Evolutionary conservation across 2,113 vertebrate genomes (phyloP).

Genomic region (Cepphus grylle): DNA sequence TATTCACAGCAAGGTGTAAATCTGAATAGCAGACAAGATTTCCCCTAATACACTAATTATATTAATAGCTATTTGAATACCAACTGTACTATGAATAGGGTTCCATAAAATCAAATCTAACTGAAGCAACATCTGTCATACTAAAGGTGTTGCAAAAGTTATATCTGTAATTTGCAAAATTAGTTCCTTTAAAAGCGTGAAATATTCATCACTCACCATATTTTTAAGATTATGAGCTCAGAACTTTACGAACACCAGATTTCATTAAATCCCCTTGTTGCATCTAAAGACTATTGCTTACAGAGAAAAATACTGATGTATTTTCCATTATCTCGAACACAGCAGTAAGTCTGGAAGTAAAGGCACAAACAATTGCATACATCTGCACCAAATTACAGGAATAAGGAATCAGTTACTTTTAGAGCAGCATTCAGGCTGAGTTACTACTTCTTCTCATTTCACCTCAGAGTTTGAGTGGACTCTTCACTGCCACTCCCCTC

Average conservation of each 20-base stretch:
- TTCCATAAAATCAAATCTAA: not conserved
- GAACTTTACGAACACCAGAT: not conserved
- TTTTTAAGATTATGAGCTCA: not conserved
- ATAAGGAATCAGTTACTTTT: not conserved
- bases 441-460: not conserved
- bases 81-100: not conserved
- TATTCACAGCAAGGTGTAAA: not conserved
- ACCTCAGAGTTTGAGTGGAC: not conserved
- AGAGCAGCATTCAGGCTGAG: not conserved
- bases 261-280: not conserved
- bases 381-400: not conserved
- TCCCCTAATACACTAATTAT: not conserved
- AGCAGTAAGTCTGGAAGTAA: not conserved
- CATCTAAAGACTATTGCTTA: not conserved
- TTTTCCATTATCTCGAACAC: not conserved
- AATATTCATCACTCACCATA: not conserved
- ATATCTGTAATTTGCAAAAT: not conserved
- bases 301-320: not conserved
- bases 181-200: not conserved
- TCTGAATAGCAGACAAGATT: not conserved
- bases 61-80: not conserved
- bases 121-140: conserved; percentile 1
- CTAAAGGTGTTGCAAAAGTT: not conserved
- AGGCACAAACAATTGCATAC: not conserved
- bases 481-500: not conserved